These are phyloP conservation scores for Alcis repandata DNA, from an alignment of 2,888 invertebrate genomes.

Conservation along the genomic window DNA sequence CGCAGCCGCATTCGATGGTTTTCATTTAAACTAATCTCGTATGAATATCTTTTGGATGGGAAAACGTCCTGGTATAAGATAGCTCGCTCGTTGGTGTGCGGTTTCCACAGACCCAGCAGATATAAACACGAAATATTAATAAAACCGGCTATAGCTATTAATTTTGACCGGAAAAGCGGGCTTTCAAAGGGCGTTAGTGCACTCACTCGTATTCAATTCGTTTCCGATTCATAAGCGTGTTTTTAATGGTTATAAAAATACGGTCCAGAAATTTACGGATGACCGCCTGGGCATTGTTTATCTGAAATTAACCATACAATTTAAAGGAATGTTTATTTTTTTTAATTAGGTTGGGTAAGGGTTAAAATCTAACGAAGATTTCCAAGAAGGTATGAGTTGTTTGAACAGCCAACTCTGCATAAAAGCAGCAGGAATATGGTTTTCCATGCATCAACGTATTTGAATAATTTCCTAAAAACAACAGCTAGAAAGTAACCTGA, in stretches of 20 bases:
- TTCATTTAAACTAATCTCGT: conserved; percentile 69
- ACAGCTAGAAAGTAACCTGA: not conserved
- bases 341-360: not conserved
- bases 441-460: not conserved
- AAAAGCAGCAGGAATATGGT: not conserved
- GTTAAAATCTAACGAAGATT: not conserved
- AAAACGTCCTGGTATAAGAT: conserved; percentile 53
- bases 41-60: conserved; percentile 61
- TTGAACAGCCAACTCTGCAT: not conserved
- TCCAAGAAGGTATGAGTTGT: not conserved
- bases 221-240: conserved; percentile 27
- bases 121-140: conserved; percentile 55
- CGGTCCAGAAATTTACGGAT: conserved; percentile 8
- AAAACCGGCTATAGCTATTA: conserved; percentile 35
- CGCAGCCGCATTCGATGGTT: conserved; percentile 55
- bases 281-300: conserved; percentile 16
- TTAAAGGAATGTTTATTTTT: conserved; percentile 2
- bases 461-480: not conserved
- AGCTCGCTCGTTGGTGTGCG: conserved; percentile 41
- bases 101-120: conserved; percentile 44
- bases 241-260: conserved; percentile 23
- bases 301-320: conserved; percentile 8
- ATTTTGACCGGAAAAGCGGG: conserved; percentile 12
- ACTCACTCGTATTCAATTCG: conserved; percentile 22
- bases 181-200: conserved; percentile 26